Evolutionary conservation across 2,113 vertebrate species (phyloP), one percentile per base, ranked within the genome.

Genomic region (Fulmarus glacialis): DNA sequence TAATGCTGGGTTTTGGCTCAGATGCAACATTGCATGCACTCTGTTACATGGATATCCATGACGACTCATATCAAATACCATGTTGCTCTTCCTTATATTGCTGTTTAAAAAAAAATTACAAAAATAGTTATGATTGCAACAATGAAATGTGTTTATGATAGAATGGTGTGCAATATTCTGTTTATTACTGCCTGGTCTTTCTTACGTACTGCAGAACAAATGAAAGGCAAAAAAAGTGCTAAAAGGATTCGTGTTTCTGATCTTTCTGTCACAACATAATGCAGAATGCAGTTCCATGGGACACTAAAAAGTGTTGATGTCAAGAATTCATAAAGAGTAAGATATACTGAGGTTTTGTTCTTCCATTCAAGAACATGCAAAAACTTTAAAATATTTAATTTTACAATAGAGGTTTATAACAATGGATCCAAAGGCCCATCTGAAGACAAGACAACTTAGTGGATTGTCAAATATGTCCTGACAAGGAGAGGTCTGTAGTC

Each of bases 171-270:
- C n/a, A 47, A 2, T 85, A 9, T 8, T 73, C 26, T 73, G 19
- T 67, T 36, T 71, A 30, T 56, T 34, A 26, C 38, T 75, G 56
- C 23, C 27, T 45, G 62, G 9, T 48, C 52, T 73, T 58, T 56
- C 23, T 58, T 74, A 23, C 0, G 0, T 87, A 42, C n/a, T 32
- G 24, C 3, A 27, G 36, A 29, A 36, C 11, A 60, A 72, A 55
- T 22, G 21, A 60, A 82, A 59, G 48, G 34, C 38, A 52, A 78
- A 47, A 72, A 34, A 24, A 27, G 11, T 11, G 13, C 66, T 83
- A 16, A 86, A 86, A 66, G 53, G 58, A 43, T 62, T 83, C 1
- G 2, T 58, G 27, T 36, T 94, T 91, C 77, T 85, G 36, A 55
- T 62, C 15, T 38, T 36, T 75, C 24, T 60, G 36, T 93, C n/a